phyloP scores from a whole-genome alignment of 2,113 vertebrate genomes.

The Rhineura floridana region DNA sequence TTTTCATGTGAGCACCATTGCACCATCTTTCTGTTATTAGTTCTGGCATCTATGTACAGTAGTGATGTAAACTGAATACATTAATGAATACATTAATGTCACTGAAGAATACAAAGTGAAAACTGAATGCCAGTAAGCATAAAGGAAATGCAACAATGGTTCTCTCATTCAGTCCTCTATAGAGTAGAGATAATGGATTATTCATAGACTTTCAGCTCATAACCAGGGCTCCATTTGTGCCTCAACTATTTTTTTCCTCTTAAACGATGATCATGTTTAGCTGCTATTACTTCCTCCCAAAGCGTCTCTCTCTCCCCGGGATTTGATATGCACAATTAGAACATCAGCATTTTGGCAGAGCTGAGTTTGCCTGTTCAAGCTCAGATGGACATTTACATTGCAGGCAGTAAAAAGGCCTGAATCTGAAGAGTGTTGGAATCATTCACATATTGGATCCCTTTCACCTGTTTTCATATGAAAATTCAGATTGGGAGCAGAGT shows the following conservation, averaged over 20 bases:
- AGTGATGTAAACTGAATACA: conserved; percentile 64
- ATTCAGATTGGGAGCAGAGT: neutral
- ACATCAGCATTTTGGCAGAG: neutral
- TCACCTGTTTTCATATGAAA: neutral
- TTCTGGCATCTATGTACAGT: conserved; percentile 33
- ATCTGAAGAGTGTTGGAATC: neutral
- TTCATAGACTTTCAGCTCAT: conserved; percentile 60
- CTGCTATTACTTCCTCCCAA: conserved; percentile 2
- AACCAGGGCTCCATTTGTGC: conserved; percentile 54
- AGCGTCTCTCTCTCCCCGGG: neutral
- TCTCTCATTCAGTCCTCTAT: conserved; percentile 55
- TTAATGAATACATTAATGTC: conserved; percentile 65
- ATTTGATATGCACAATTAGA: neutral
- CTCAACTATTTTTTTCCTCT: conserved; percentile 52
- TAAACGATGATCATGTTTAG: conserved; percentile 56
- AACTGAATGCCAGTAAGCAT: conserved; percentile 57
- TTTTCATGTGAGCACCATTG: conserved; percentile 53
- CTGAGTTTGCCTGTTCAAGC: neutral
- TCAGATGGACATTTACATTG: neutral
- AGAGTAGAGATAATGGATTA: conserved; percentile 69
- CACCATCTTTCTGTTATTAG: conserved; percentile 36
- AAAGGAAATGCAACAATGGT: conserved; percentile 40
- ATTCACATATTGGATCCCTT: neutral
- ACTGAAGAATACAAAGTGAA: conserved; percentile 57
- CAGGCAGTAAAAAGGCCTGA: neutral